phyloP scores from a whole-genome alignment of 2,113 vertebrate genomes.

The Cavia aperea region DNA sequence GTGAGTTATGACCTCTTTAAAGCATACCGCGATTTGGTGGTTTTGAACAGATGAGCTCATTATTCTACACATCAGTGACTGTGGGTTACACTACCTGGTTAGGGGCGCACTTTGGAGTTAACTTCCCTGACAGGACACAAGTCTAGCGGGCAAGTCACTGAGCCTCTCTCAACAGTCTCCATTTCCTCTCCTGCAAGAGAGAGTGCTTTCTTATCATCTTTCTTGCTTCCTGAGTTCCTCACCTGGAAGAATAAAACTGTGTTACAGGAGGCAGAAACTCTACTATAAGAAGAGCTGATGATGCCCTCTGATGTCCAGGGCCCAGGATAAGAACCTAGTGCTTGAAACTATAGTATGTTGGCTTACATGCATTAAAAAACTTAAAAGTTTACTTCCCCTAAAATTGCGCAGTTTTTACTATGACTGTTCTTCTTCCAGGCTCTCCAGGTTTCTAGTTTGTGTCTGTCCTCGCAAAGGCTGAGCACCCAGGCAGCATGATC shows the following conservation, averaged over 20 bases:
- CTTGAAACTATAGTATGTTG: not conserved
- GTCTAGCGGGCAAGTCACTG: not conserved
- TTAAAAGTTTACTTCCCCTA: not conserved
- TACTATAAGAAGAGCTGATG: not conserved
- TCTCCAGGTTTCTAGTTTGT: not conserved
- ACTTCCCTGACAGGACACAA: not conserved
- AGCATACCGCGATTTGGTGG: not conserved
- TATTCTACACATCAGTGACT: not conserved
- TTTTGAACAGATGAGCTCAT: not conserved
- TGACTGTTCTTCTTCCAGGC: not conserved
- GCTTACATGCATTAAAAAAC: not conserved
- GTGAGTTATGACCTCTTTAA: conserved; percentile 13
- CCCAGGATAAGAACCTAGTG: not conserved
- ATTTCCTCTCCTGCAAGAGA: not conserved
- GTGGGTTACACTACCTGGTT: not conserved
- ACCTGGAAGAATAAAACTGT: not conserved
- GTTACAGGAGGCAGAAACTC: not conserved
- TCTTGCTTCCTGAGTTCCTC: not conserved
- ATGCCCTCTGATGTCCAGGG: not conserved
- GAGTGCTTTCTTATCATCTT: not conserved
- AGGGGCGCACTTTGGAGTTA: not conserved
- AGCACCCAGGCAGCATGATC: not conserved
- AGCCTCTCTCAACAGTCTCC: not conserved
- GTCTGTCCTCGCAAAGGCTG: not conserved
- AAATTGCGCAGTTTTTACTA: too few species aligned